Conservation (phyloP, 1,140 invertebrate species). For the Drosophila sp. region DNA sequence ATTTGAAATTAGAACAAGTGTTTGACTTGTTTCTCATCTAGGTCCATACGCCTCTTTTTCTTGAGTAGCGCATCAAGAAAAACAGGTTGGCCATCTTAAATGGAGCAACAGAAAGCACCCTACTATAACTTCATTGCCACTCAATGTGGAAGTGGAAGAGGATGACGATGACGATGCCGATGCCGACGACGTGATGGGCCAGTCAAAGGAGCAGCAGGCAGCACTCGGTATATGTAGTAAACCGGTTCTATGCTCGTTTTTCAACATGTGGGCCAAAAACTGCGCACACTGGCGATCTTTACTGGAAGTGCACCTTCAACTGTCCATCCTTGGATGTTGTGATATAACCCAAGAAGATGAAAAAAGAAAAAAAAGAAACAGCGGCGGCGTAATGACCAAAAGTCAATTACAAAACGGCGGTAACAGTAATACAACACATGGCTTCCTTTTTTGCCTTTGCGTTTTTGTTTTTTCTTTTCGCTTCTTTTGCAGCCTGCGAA, state of each 20-base stretch:
- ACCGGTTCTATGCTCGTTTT: slow-evolving; percentile 36
- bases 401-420: slow-evolving; percentile 59
- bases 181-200: slow-evolving; percentile 5
- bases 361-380: slow-evolving; percentile 7
- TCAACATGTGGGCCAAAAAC: slow-evolving; percentile 54
- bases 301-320: slow-evolving; percentile 29
- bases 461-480: not conserved
- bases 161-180: slow-evolving; percentile 21
- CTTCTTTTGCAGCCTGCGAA: not conserved
- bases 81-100: slow-evolving; percentile 73
- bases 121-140: slow-evolving; percentile 75
- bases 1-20: not conserved
- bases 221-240: slow-evolving; percentile 16
- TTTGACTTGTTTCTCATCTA: not conserved
- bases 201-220: slow-evolving; percentile 44
- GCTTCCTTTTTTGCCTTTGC: slow-evolving; percentile 43
- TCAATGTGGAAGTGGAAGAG: slow-evolving; percentile 57
- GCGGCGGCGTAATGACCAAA: slow-evolving; percentile 64
- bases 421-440: slow-evolving; percentile 53
- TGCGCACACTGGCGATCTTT: slow-evolving; percentile 15
- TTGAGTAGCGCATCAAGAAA: slow-evolving; percentile 31
- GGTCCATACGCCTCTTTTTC: not conserved
- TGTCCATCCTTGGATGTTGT: slow-evolving; percentile 50
- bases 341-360: slow-evolving; percentile 59
- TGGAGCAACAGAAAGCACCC: slow-evolving; percentile 61